Percentiles rank a stretch among this genome's conserved stretches.
These are phyloP conservation scores for Cichlasoma orientale DNA, from an alignment of 2,797 vertebrate species.

Conservation along the genomic window DNA sequence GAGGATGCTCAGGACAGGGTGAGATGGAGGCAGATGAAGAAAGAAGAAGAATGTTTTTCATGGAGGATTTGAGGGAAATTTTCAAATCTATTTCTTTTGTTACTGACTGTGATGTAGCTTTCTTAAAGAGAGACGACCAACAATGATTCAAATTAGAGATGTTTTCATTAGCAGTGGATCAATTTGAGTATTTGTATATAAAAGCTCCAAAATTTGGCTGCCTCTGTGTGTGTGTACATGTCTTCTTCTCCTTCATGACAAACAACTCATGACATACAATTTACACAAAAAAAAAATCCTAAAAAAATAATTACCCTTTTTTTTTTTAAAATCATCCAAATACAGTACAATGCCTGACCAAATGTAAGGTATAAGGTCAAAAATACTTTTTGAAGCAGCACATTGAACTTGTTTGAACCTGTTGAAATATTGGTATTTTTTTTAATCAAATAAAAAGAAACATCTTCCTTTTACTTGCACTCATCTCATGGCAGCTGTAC, in stretches of 20 bases:
- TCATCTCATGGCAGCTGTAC: slow-evolving; percentile 18
- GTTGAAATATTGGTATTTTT: not conserved
- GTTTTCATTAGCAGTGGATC: slow-evolving; percentile 18
- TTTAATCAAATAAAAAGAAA: not conserved
- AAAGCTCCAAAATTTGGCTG: not conserved
- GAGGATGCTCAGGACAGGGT: not conserved
- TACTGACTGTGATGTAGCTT: not conserved
- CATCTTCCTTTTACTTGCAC: not conserved
- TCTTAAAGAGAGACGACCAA: not conserved
- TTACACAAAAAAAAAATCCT: slow-evolving; percentile 19
- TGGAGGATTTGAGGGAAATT: not conserved
- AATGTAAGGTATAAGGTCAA: slow-evolving; percentile 42
- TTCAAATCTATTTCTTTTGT: not conserved
- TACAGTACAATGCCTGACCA: slow-evolving; percentile 32
- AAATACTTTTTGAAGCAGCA: slow-evolving; percentile 39
- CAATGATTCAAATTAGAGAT: not conserved
- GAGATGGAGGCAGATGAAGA: not conserved
- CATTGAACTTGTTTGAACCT: slow-evolving; percentile 17
- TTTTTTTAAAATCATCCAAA: slow-evolving; percentile 28
- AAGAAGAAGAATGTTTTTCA: not conserved
- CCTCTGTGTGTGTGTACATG: not conserved
- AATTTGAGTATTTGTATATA: not conserved
- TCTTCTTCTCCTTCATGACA: slow-evolving; percentile 12
- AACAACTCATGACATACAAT: slow-evolving; percentile 13
- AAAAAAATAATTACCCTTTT: slow-evolving; percentile 5